Base-by-base conservation (phyloP, 2,888 invertebrate species). In the Troides helena region DNA sequence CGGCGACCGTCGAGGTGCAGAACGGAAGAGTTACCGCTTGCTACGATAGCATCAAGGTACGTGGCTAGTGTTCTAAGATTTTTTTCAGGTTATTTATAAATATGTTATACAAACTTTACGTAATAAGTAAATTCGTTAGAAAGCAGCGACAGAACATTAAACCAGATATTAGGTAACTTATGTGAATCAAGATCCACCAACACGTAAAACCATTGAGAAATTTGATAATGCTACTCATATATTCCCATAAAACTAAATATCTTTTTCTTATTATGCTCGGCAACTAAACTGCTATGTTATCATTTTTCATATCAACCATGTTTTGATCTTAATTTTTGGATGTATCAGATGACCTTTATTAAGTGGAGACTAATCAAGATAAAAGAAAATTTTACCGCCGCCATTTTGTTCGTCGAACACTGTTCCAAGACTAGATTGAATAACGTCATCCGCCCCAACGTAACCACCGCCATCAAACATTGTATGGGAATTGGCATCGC, bases 11-110 rank as follows among this genome's bases (percentile, higher is more conserved):
- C 85, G 99, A 99, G 94, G 99, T 99, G 86, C 99, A 99, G 95
- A 99, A 99, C 94, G 99, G 99, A 89, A 96, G 99, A 86, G 99
- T 99, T 87, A 99, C 99, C 84, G 99, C 99, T 84, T 99, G 99
- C 95, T 99, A 99, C 95, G 99, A 99, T 95, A 99, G 99, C 94
- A 99, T 99, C 94, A 99, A 99, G 99, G 99, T 99, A 94, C 95
- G 96, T 70, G 30, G 50, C 46, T 21, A 21, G 50, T 62, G 8
- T 36, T 18, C 23, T 50, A 10, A 59, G 7, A 36, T 39, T 17
- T 61, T 36, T 65, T 43, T 39, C 57, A 59, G 23, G 17, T 58
- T n/a, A 3, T 30, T 30, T 30, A 30, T 4, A 30, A 30, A 30
- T 30, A 30, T 30, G 5, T 30, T 30, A 30, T 30, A 30, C 30